Percentiles rank a stretch among this genome's conserved stretches.
These are phyloP conservation scores for Bergia puertoricense DNA, from an alignment of 92 coral and sea anemone species.

Conservation along the genomic window DNA sequence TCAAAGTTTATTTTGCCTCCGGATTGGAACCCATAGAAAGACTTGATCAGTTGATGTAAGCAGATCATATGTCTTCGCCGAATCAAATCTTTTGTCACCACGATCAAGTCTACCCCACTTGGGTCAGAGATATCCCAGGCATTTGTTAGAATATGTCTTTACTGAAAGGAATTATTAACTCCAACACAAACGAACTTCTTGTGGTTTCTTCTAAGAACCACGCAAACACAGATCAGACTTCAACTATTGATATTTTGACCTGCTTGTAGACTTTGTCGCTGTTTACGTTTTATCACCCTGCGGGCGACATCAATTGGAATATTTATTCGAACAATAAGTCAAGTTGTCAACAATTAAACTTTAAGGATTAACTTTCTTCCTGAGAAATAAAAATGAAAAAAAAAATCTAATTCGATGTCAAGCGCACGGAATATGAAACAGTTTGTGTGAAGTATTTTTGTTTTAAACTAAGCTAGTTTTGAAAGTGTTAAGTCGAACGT, in stretches of 20 bases:
- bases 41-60: not conserved
- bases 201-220: not conserved
- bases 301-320: not conserved
- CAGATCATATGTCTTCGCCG: not conserved
- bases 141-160: not conserved
- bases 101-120: not conserved
- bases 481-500: not conserved
- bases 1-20: conserved; percentile 5
- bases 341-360: not conserved
- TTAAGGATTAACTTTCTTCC: not conserved
- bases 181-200: not conserved
- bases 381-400: not conserved
- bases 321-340: not conserved
- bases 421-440: not conserved
- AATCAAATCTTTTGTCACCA: not conserved
- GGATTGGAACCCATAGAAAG: conserved; percentile 1
- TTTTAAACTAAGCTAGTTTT: too few relatives aligned
- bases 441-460: not conserved
- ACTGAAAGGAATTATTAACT: not conserved
- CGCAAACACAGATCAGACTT: not conserved
- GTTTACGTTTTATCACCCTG: not conserved
- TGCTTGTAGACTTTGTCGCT: too few relatives aligned
- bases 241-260: not conserved
- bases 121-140: not conserved
- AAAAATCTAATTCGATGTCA: not conserved